Base-by-base conservation (phyloP, 2,888 invertebrate genomes). In the Helobdella robusta region DNA sequence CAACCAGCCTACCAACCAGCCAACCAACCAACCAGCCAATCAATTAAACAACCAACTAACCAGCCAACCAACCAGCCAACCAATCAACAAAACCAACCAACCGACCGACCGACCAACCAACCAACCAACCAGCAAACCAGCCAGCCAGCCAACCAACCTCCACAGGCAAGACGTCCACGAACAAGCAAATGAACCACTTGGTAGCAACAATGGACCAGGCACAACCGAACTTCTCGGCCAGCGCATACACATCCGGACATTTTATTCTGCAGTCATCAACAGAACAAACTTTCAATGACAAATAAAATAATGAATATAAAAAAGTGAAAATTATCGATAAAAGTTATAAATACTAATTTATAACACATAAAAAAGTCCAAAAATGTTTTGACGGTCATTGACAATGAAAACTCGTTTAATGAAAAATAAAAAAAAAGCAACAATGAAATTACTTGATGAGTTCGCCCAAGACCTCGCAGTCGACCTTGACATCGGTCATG, bases 171-270 rank as follows among this genome's bases (percentile, higher is more conserved):
- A 92, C 91, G 83, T 94, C 93, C 62, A 90, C 89, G 81, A 88
- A 93, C 61, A 93, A 82, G 77, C 93, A 94, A 73, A 94, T 88
- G 77, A 94, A 92, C 93, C 93, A 94, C 81, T 93, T 94, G 67
- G 91, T 91, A 34, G 88, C 87, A 73, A 92, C 87, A 67, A 93
- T 87, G 64, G 90, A 87, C 88, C 91, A 92, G 18, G 90, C 89
- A 73, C 92, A 84, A 67, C 89, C 90, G 73, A 89, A 81, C 73
- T 85, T 84, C 72, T 86, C 86, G 70, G 93, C 85, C 78, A 91
- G 89, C 69, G 85, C 83, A 79, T 89, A 85, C 4, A 93, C 85
- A 74, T 86, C 85, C 11, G 92, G 91, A 74, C 87, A 85, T 78
- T 87, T 87, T 72, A 86, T 82, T 78, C 87, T 88, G 23, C n/a